phyloP scores from a whole-genome alignment of 2,797 vertebrate species.

The Tenualosa thibaudeaui region DNA sequence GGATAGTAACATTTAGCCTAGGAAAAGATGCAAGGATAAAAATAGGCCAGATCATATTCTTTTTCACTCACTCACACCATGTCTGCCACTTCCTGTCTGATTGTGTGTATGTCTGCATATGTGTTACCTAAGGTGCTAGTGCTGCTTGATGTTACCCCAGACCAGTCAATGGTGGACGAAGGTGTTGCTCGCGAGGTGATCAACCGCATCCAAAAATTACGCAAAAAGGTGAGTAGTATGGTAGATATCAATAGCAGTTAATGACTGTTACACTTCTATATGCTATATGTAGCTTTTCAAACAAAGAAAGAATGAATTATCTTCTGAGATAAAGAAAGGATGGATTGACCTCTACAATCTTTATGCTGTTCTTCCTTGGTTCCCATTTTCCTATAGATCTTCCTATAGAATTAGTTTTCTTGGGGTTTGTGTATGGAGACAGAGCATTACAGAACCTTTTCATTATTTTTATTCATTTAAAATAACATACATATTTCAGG shows the following conservation, averaged over 20 bases:
- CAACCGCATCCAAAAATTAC: slow-evolving; percentile 98
- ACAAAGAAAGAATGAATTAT: neutral
- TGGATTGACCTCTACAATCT: no score
- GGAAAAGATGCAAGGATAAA: neutral
- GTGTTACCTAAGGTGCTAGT: slow-evolving; percentile 81
- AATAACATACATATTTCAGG: neutral
- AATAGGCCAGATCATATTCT: neutral
- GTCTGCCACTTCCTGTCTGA: neutral
- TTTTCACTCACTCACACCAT: neutral
- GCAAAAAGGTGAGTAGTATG: slow-evolving; percentile 85
- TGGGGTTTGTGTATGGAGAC: no score
- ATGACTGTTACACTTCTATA: neutral
- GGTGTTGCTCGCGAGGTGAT: slow-evolving; percentile 96
- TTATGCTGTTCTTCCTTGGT: no score
- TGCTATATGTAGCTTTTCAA: neutral
- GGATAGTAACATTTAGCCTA: neutral
- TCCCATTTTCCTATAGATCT: no score
- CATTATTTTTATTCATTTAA: neutral
- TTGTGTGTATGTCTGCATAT: neutral
- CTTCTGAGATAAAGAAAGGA: no score
- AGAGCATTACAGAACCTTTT: no score
- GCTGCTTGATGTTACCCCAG: slow-evolving; percentile 89
- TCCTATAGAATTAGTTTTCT: no score
- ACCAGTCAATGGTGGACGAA: slow-evolving; percentile 96
- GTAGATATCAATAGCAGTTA: neutral